Evolutionary conservation across 2,888 invertebrate genomes (phyloP).

Genomic region (Tetranychus piercei): DNA sequence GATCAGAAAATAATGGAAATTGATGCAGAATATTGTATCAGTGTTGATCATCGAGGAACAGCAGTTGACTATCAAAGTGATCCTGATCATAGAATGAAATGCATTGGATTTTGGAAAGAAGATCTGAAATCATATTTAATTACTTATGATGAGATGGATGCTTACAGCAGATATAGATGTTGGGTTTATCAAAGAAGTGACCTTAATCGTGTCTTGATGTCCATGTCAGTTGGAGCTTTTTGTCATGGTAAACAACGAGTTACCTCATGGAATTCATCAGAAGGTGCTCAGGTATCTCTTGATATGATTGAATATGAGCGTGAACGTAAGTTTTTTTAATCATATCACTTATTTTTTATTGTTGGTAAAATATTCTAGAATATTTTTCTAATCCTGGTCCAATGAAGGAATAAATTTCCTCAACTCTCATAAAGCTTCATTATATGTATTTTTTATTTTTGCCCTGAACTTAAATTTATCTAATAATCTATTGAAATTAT

Average conservation of each 20-base stretch:
- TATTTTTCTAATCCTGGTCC: slow-evolving; percentile 8
- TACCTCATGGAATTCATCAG: slow-evolving; percentile 63
- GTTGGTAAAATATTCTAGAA: background rate
- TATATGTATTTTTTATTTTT: background rate
- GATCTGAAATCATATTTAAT: slow-evolving; percentile 87
- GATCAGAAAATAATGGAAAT: slow-evolving; percentile 84
- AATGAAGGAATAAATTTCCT: slow-evolving; percentile 8
- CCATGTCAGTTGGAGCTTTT: slow-evolving; percentile 71
- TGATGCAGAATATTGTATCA: slow-evolving; percentile 84
- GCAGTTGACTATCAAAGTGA: slow-evolving; percentile 91
- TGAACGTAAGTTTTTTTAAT: slow-evolving; percentile 46
- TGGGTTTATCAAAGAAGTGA: slow-evolving; percentile 95
- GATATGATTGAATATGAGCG: slow-evolving; percentile 79
- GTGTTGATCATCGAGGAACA: slow-evolving; percentile 83
- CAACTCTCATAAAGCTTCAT: background rate
- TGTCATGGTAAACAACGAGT: slow-evolving; percentile 79
- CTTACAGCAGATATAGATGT: slow-evolving; percentile 82
- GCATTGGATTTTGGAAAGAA: slow-evolving; percentile 94
- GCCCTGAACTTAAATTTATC: no score
- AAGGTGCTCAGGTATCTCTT: slow-evolving; percentile 67
- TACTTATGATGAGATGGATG: slow-evolving; percentile 86
- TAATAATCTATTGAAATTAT: background rate
- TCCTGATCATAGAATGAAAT: slow-evolving; percentile 88
- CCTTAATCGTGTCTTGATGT: slow-evolving; percentile 64
- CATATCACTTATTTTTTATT: background rate